Conservation (phyloP, 1,140 invertebrate genomes). For the Stegodyphus mimosarum region DNA sequence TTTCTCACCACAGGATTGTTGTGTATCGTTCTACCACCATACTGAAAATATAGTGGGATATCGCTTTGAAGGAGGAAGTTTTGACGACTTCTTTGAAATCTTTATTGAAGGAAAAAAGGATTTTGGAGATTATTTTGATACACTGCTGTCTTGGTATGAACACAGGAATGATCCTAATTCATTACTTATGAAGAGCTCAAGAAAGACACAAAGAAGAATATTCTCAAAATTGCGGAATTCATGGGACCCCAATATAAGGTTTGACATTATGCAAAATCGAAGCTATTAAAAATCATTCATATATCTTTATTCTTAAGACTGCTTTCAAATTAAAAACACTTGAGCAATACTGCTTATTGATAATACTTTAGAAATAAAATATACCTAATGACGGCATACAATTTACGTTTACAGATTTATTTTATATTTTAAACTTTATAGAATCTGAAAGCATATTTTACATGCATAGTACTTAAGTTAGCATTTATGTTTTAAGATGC, state of each 20-base stretch:
- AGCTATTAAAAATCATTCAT: no score
- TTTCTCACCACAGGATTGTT: constrained; percentile 64
- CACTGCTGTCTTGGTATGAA: constrained; percentile 64
- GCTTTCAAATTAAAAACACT: no score
- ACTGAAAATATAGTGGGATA: constrained; percentile 34
- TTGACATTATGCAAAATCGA: not conserved
- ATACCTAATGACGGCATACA: no score
- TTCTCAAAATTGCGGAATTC: constrained; percentile 65
- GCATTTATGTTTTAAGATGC: no score
- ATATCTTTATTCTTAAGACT: no score
- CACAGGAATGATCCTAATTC: constrained; percentile 63
- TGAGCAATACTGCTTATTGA: no score
- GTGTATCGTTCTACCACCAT: constrained; percentile 64
- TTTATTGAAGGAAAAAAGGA: constrained; percentile 65
- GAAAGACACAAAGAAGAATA: constrained; percentile 27
- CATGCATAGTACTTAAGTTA: no score
- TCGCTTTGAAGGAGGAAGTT: constrained; percentile 63
- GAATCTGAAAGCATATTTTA: no score
- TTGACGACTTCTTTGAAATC: constrained; percentile 67
- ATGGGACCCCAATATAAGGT: constrained; percentile 64
- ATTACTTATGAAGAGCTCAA: constrained; percentile 63
- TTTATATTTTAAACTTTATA: no score
- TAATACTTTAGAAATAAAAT: no score
- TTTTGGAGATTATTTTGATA: constrained; percentile 68
- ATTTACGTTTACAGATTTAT: no score